Conservation (phyloP, 2,888 invertebrate species). For the Gerosis bhagava region DNA sequence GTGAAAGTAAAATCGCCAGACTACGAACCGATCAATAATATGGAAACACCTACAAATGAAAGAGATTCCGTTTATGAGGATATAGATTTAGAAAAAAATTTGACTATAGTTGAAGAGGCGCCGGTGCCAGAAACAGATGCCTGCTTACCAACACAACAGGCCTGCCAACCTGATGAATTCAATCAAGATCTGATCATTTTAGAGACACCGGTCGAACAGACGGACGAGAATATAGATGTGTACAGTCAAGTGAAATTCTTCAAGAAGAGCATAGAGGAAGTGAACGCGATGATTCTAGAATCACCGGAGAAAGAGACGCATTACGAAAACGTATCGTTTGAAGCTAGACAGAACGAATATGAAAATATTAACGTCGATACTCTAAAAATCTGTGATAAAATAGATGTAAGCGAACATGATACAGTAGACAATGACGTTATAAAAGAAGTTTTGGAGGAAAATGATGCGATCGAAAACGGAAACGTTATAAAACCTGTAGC, state of each 20-base stretch:
- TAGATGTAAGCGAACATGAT: constrained; percentile 42
- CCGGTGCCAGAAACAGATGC: constrained; percentile 80
- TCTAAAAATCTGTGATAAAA: constrained; percentile 60
- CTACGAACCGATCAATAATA: constrained; percentile 72
- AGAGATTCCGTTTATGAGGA: constrained; percentile 83
- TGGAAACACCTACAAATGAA: constrained; percentile 65
- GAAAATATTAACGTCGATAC: constrained; percentile 66
- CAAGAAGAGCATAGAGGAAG: constrained; percentile 85
- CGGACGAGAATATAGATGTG: constrained; percentile 73
- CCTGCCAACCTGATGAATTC: constrained; percentile 73
- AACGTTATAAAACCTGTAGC: constrained; percentile 50
- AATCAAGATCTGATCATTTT: constrained; percentile 69
- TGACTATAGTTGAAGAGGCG: constrained; percentile 79
- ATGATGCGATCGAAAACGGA: constrained; percentile 51
- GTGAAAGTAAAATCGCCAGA: constrained; percentile 65
- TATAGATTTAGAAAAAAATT: constrained; percentile 71
- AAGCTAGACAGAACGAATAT: constrained; percentile 50
- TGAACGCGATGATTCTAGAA: constrained; percentile 81
- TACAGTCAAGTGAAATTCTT: constrained; percentile 91
- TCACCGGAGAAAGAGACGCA: constrained; percentile 55
- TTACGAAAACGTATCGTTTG: constrained; percentile 63
- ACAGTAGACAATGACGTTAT: constrained; percentile 37
- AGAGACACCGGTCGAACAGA: constrained; percentile 80
- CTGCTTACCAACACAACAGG: constrained; percentile 80
- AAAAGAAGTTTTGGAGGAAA: constrained; percentile 33